A percentile compares a stretch with the other conserved stretches of the same genome.
Conservation (phyloP, 1,140 invertebrate species). For the Drosophila auraria region DNA sequence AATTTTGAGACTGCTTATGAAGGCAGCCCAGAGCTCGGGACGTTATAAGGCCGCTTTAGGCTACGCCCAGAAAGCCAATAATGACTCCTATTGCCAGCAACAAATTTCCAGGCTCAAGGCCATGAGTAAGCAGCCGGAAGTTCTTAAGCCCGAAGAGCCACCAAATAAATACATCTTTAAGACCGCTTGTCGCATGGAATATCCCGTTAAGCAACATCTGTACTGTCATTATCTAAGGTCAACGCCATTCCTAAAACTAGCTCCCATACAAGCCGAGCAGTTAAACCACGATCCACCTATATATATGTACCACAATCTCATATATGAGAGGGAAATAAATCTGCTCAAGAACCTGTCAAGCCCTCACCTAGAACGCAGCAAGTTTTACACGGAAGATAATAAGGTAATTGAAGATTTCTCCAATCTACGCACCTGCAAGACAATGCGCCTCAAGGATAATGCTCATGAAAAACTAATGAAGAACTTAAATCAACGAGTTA, state of each 20-base stretch:
- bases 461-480: background rate
- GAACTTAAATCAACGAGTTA: conserved; percentile 21
- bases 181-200: conserved; percentile 13
- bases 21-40: conserved; percentile 16
- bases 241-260: conserved; percentile 12
- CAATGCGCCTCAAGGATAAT: conserved; percentile 3
- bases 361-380: conserved; percentile 10
- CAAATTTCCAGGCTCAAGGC: conserved; percentile 8
- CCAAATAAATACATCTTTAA: background rate
- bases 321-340: conserved; percentile 10
- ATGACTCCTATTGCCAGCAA: conserved; percentile 3
- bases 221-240: conserved; percentile 3
- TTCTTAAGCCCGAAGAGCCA: background rate
- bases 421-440: conserved; percentile 18
- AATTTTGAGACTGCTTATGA: conserved; percentile 20
- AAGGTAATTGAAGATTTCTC: conserved; percentile 6
- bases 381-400: background rate
- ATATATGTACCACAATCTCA: conserved; percentile 24
- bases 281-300: conserved; percentile 12
- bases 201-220: conserved; percentile 11
- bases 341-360: conserved; percentile 7
- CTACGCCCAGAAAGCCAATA: conserved; percentile 7
- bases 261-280: conserved; percentile 19
- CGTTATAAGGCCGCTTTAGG: conserved; percentile 12
- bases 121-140: background rate